Conservation (phyloP, 1,140 invertebrate genomes). For the Belonocnema kinseyi region DNA sequence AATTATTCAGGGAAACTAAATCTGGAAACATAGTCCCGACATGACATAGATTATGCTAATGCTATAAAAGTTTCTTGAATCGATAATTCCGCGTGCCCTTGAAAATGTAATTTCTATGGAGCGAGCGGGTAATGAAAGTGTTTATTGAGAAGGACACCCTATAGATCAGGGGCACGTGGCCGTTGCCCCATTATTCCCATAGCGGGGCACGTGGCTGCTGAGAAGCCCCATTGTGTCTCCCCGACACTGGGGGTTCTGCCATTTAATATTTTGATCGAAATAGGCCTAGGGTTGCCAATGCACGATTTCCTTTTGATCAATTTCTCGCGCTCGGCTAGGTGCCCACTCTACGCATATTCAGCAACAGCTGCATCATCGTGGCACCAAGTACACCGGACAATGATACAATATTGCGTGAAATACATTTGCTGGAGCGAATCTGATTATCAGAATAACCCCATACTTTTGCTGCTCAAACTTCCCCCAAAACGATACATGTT, state of each 20-base stretch:
- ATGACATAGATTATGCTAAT: not conserved
- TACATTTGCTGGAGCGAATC: slow-evolving; percentile 35
- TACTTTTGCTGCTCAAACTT: not conserved
- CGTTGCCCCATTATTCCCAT: slow-evolving; percentile 63
- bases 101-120: slow-evolving; percentile 8
- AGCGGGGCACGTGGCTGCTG: slow-evolving; percentile 60
- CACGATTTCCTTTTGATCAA: slow-evolving; percentile 62
- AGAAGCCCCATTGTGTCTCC: slow-evolving; percentile 42
- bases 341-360: slow-evolving; percentile 24
- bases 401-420: slow-evolving; percentile 40
- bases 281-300: slow-evolving; percentile 34
- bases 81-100: not conserved
- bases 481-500: not conserved
- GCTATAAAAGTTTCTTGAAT: not conserved
- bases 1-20: slow-evolving; percentile 37
- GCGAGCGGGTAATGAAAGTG: slow-evolving; percentile 49
- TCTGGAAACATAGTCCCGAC: no score
- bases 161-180: slow-evolving; percentile 61
- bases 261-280: slow-evolving; percentile 66
- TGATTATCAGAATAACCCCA: slow-evolving; percentile 4
- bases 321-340: slow-evolving; percentile 38
- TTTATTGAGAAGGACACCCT: slow-evolving; percentile 50
- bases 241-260: slow-evolving; percentile 32
- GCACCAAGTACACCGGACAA: slow-evolving; percentile 44
- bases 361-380: slow-evolving; percentile 49